phyloP scores from a whole-genome alignment of 2,113 vertebrate species.

The Cyanistes caeruleus region DNA sequence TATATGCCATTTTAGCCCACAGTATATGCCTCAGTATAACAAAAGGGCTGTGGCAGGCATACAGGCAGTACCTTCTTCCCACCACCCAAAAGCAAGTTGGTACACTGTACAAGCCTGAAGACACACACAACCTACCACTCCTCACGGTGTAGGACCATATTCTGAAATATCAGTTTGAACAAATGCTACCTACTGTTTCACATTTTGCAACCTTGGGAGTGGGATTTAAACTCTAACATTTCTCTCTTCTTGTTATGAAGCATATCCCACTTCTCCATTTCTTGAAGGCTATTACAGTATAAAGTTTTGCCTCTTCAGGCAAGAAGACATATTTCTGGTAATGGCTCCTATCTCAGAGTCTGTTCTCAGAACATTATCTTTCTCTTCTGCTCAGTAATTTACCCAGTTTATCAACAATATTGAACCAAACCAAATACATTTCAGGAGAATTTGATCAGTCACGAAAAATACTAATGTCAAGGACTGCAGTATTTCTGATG shows the following conservation, averaged over 20 bases:
- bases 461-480: not conserved
- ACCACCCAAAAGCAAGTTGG: not conserved
- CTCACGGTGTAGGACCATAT: not conserved
- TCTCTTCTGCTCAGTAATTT: not conserved
- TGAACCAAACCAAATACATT: not conserved
- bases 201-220: not conserved
- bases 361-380: not conserved
- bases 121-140: not conserved
- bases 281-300: not conserved
- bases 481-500: not conserved
- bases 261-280: not conserved
- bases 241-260: not conserved
- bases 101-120: not conserved
- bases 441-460: not conserved
- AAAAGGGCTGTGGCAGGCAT: not conserved
- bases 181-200: not conserved
- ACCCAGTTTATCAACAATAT: not conserved
- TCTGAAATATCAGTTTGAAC: not conserved
- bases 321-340: not conserved
- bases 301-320: rapidly evolving
- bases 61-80: not conserved
- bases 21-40: not conserved
- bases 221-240: not conserved
- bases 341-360: not conserved
- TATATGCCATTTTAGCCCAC: not conserved